Base-by-base conservation (phyloP, 2,113 vertebrate genomes). In the Oreotrochilus melanogaster region DNA sequence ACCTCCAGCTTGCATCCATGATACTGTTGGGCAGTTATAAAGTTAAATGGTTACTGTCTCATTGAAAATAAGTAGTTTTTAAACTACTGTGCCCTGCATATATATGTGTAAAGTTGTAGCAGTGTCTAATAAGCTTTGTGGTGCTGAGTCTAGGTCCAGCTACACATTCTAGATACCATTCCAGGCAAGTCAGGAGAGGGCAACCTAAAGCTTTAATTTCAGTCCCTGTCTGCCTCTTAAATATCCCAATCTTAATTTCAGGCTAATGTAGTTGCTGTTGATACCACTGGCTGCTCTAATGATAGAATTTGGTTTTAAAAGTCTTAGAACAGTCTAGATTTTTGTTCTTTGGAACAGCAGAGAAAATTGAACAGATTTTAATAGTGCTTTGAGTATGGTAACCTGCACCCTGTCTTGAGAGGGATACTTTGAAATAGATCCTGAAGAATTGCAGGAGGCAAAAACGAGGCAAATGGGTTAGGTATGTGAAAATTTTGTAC, bases 391-490 rank as follows among this genome's bases (percentile, higher is more conserved):
- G 22, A 28, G 23, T 79, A 31, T 4, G 3, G 43, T 71, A 66
- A 80, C 64, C 39, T 88, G 82, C n/a, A 76, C 9, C 28, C 22
- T 31, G 2, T 27, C 69, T 67, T 47, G 45, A 71, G 30, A 78
- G 15, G 9, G 47, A 6, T 71, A 50, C 51, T 88, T 90, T 18
- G 56, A 48, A 74, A 51, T 64, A 67, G 39, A 56, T 86, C 10
- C n/a, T 88, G 79, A 74, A 80, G 94, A 92, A 80, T 3, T 57
- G 35, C 25, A 74, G 62, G 75, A 96, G 73, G 50, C 61, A 86
- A 94, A 96, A 96, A 92, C 80, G 88, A 95, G 89, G 81, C 85
- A 92, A 88, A 64, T 92, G 67, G 89, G 93, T 91, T 94, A 92
- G 18, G 18, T 67, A 25, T 48, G 27, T 78, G 65, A 84, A 85